These are phyloP conservation scores for Monomorium pharaonis DNA, from an alignment of 1,140 invertebrate genomes.

Conservation along the genomic window DNA sequence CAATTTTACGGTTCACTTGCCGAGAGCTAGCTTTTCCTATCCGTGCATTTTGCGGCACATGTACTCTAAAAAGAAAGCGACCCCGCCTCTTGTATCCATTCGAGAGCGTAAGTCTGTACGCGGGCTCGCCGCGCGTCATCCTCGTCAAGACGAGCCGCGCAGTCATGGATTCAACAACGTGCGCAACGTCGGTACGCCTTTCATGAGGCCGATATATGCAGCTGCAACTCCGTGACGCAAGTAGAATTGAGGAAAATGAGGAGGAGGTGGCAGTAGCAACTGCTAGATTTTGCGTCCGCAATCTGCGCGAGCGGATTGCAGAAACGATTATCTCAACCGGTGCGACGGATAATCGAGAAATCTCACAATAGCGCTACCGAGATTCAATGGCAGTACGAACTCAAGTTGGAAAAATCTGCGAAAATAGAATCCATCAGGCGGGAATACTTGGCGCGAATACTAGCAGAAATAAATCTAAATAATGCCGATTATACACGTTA, in stretches of 20 bases:
- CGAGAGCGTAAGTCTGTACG: not conserved
- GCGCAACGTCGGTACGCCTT: not conserved
- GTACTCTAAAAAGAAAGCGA: conserved; percentile 22
- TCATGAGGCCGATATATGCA: conserved; percentile 41
- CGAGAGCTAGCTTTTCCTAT: conserved; percentile 55
- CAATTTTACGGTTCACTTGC: conserved; percentile 66
- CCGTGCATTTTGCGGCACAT: conserved; percentile 18
- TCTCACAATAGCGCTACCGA: not conserved
- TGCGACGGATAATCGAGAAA: conserved; percentile 14
- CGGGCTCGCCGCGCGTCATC: conserved; percentile 8
- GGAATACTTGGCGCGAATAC: not conserved
- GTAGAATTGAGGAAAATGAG: conserved; percentile 37
- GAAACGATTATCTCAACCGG: conserved; percentile 40
- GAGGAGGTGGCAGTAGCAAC: not conserved
- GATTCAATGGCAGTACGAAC: not conserved
- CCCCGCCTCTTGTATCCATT: not conserved
- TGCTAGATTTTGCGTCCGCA: not conserved
- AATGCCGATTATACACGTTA: not conserved
- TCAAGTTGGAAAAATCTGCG: not conserved
- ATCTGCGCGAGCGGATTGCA: conserved; percentile 25
- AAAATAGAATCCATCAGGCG: not conserved
- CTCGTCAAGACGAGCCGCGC: not conserved
- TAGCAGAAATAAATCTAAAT: not conserved
- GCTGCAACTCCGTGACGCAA: not conserved
- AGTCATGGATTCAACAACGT: conserved; percentile 13